Conservation (phyloP, 64 coral and sea anemone species). For the Cladopsammia gracilis region DNA sequence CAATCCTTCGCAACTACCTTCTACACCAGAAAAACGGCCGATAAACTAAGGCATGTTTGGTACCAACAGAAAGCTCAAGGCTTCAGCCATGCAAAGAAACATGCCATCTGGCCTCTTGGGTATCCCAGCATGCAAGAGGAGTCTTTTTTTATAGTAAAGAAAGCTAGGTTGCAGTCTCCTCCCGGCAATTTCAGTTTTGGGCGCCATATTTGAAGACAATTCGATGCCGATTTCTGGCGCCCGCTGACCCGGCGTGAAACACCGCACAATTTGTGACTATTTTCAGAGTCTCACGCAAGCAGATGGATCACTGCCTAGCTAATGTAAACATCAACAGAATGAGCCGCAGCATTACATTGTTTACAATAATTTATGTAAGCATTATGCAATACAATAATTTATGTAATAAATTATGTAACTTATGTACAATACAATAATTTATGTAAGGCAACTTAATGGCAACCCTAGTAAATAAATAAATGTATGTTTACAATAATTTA, state of each 20-base stretch:
- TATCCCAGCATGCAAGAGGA: conserved; percentile 1
- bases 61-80: conserved; percentile 11
- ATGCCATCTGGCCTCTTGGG: neutral
- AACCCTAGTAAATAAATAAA: too few species aligned
- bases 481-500: too few species aligned
- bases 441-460: too few species aligned
- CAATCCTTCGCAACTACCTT: neutral
- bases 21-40: neutral
- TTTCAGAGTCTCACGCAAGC: too few species aligned
- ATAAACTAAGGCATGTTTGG: neutral
- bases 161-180: neutral
- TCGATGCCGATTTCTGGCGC: neutral
- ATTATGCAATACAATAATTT: too few species aligned
- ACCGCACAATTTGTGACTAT: too few species aligned
- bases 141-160: neutral
- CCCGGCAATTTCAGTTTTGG: conserved; percentile 7
- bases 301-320: too few species aligned
- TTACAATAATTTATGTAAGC: too few species aligned
- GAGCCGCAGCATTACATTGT: too few species aligned
- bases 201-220: conserved; percentile 34
- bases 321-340: too few species aligned
- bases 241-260: conserved; percentile 14
- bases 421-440: too few species aligned
- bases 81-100: neutral
- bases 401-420: too few species aligned